These are phyloP conservation scores for Gonatopus flavifemur DNA, from an alignment of 1,140 invertebrate genomes.

Conservation along the genomic window DNA sequence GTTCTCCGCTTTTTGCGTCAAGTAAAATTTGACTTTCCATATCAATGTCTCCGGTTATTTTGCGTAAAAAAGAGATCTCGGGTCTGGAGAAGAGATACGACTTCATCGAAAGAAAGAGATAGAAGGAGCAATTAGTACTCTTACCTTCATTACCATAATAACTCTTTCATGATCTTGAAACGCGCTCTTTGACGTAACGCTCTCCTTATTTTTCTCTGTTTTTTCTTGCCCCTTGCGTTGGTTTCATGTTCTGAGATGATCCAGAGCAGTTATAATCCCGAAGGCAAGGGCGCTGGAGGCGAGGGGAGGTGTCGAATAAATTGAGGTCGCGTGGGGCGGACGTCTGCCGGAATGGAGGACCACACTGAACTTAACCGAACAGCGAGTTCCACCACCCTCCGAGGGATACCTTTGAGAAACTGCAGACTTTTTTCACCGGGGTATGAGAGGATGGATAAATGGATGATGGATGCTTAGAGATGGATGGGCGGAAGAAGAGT, in stretches of 20 bases:
- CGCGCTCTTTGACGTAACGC: constrained; percentile 17
- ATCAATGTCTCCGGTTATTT: too few relatives aligned
- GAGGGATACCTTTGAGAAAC: constrained; percentile 33
- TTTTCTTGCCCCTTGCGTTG: constrained; percentile 5
- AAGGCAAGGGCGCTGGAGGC: constrained; percentile 50
- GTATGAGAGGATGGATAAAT: constrained; percentile 20
- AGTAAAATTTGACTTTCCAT: too few relatives aligned
- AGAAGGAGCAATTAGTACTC: constrained; percentile 41
- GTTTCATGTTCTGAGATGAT: constrained; percentile 27
- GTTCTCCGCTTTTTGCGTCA: too few relatives aligned
- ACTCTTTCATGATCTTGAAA: constrained; percentile 42
- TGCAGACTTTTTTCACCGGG: constrained; percentile 18
- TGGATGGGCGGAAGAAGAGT: constrained; percentile 21
- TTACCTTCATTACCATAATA: constrained; percentile 50
- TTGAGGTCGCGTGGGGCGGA: constrained; percentile 57
- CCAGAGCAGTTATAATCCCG: constrained; percentile 45
- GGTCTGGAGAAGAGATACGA: background rate
- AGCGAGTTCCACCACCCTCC: constrained; percentile 29
- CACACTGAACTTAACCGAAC: constrained; percentile 29
- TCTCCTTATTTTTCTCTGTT: constrained; percentile 7
- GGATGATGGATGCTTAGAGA: constrained; percentile 19
- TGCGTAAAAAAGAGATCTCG: too few relatives aligned
- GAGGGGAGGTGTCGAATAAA: constrained; percentile 57
- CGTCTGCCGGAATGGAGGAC: constrained; percentile 47
- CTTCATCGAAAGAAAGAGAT: too few relatives aligned